Conservation (phyloP, 2,888 invertebrate species). For the Conchocele bisecta region DNA sequence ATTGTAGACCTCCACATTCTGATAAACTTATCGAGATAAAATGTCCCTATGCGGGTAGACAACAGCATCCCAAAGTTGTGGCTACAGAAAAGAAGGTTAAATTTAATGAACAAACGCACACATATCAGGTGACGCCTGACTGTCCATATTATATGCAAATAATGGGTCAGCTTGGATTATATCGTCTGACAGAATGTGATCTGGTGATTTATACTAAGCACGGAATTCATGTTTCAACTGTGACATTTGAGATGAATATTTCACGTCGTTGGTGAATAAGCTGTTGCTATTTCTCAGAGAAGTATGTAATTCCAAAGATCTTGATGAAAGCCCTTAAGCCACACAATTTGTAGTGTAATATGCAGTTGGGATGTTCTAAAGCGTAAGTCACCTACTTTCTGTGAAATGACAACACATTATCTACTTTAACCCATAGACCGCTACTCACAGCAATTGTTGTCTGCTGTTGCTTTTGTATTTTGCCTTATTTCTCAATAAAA, state of each 20-base stretch:
- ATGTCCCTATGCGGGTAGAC: slow-evolving; percentile 4
- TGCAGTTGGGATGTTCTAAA: no score
- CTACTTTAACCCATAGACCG: no score
- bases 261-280: neutral
- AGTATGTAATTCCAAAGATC: slow-evolving; percentile 5
- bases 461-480: no score
- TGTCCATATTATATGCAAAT: slow-evolving; percentile 23
- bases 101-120: neutral
- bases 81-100: neutral
- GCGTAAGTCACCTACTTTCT: no score
- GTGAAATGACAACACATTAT: no score
- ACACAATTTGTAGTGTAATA: no score
- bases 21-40: slow-evolving; percentile 15
- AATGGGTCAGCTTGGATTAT: slow-evolving; percentile 19
- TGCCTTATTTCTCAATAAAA: no score
- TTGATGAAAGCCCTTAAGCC: no score
- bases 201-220: slow-evolving; percentile 16
- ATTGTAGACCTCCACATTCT: slow-evolving; percentile 3
- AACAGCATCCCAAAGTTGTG: neutral
- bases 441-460: no score
- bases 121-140: neutral
- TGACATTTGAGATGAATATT: slow-evolving; percentile 4
- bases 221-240: slow-evolving; percentile 12
- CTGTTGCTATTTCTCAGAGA: slow-evolving; percentile 1
- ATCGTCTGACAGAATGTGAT: slow-evolving; percentile 3